Evolutionary conservation across 37 sponge, comb jelly and placozoan species (phyloP).

Genomic region (Chondrilla cf. caribensis): DNA sequence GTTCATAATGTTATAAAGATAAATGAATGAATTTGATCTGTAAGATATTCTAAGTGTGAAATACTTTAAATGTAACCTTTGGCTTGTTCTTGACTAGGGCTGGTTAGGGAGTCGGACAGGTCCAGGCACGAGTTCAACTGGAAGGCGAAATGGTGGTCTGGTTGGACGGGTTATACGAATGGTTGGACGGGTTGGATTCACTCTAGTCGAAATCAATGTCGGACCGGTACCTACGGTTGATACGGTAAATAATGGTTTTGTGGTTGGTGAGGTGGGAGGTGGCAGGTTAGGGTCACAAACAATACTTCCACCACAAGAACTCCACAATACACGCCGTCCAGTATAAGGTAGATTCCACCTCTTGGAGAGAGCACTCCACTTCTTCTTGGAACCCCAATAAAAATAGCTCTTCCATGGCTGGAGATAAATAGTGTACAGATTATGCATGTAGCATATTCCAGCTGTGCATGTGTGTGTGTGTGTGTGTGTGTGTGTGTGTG

Average conservation of each 20-base stretch:
- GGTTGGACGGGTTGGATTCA: neutral
- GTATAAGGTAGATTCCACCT: neutral
- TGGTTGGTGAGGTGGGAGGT: neutral
- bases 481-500: too few species aligned
- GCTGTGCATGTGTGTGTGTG: neutral
- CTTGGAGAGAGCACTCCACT: slow-evolving; percentile 31
- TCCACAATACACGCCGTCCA: neutral
- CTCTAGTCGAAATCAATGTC: neutral
- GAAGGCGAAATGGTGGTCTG: neutral
- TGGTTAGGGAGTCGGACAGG: too few species aligned
- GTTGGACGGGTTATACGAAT: neutral
- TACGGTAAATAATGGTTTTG: neutral
- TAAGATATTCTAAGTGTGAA: too few species aligned
- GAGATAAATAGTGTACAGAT: neutral
- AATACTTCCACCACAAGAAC: slow-evolving; percentile 23
- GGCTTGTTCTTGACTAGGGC: too few species aligned
- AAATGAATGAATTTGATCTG: too few species aligned
- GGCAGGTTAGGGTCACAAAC: neutral
- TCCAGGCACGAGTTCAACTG: too few species aligned
- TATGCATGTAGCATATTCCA: neutral
- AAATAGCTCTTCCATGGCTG: slow-evolving; percentile 24
- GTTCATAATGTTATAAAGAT: too few species aligned
- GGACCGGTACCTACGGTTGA: neutral
- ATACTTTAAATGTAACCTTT: too few species aligned
- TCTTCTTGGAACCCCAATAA: slow-evolving; percentile 20